These are phyloP conservation scores for Nothobranchius kuhntae DNA, from an alignment of 2,113 vertebrate species.

Conservation along the genomic window DNA sequence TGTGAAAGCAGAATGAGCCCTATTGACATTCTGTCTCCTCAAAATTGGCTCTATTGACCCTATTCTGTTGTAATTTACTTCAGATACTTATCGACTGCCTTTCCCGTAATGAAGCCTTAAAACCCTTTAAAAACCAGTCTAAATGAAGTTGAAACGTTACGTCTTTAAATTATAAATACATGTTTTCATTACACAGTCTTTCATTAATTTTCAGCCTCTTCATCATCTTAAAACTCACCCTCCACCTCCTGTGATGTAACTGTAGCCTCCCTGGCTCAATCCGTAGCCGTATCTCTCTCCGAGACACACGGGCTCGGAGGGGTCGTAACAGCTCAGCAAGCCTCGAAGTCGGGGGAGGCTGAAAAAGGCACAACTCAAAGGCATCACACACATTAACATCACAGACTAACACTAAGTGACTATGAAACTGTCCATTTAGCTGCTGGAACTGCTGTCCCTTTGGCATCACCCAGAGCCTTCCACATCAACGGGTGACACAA, in stretches of 20 bases:
- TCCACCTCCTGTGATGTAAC: conserved; percentile 96
- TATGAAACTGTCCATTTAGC: conserved; percentile 27
- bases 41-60: conserved; percentile 2
- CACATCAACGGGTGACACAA: conserved; percentile 34
- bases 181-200: conserved; percentile 43
- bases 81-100: conserved; percentile 17
- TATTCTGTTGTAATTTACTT: conserved; percentile 24
- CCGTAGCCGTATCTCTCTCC: conserved; percentile 95
- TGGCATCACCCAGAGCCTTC: conserved; percentile 31
- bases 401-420: conserved; percentile 7
- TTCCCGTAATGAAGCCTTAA: conserved; percentile 3
- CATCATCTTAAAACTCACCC: conserved; percentile 83
- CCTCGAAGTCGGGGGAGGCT: conserved; percentile 89
- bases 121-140: conserved; percentile 12
- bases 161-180: conserved; percentile 58
- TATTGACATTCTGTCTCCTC: background rate
- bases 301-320: conserved; percentile 85
- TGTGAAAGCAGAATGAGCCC: background rate
- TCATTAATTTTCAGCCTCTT: conserved; percentile 28
- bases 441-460: conserved; percentile 32
- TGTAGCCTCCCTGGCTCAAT: conserved; percentile 92
- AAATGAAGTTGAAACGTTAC: conserved; percentile 37
- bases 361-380: conserved; percentile 27
- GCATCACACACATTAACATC: conserved; percentile 41
- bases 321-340: conserved; percentile 91